Evolutionary conservation across 2,888 invertebrate genomes (phyloP).

Genomic region (Argyresthia goedartella): DNA sequence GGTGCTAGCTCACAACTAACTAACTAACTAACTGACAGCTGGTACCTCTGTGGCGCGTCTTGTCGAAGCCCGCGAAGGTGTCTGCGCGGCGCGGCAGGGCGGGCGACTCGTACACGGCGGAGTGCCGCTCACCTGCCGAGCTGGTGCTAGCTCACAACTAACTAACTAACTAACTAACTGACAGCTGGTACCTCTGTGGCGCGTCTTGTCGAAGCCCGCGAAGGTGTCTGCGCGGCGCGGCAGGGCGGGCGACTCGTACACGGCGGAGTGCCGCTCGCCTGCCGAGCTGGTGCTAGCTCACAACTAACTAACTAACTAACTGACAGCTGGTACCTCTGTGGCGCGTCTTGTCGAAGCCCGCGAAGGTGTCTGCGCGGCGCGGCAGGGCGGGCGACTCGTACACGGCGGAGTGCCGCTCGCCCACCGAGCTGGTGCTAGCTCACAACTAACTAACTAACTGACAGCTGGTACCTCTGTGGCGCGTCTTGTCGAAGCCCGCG

Average conservation of each 20-base stretch:
- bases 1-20: no score
- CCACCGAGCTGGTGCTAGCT: no score
- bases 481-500: slow-evolving; percentile 85
- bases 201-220: slow-evolving; percentile 85
- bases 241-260: background rate
- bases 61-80: slow-evolving; percentile 96
- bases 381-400: no score
- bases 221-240: slow-evolving; percentile 95
- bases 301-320: slow-evolving; percentile 74
- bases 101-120: background rate
- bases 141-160: slow-evolving; percentile 90
- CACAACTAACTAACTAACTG: background rate
- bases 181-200: background rate
- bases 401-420: no score
- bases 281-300: slow-evolving; percentile 93
- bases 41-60: background rate
- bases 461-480: background rate
- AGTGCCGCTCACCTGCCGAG: slow-evolving; percentile 89
- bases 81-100: slow-evolving; percentile 83
- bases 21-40: background rate
- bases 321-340: no score
- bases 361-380: no score
- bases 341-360: no score
- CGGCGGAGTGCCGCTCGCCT: slow-evolving; percentile 74
- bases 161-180: slow-evolving; percentile 11